Evolutionary conservation across 2,113 vertebrate species (phyloP).

Genomic region (Lagopus leucura): DNA sequence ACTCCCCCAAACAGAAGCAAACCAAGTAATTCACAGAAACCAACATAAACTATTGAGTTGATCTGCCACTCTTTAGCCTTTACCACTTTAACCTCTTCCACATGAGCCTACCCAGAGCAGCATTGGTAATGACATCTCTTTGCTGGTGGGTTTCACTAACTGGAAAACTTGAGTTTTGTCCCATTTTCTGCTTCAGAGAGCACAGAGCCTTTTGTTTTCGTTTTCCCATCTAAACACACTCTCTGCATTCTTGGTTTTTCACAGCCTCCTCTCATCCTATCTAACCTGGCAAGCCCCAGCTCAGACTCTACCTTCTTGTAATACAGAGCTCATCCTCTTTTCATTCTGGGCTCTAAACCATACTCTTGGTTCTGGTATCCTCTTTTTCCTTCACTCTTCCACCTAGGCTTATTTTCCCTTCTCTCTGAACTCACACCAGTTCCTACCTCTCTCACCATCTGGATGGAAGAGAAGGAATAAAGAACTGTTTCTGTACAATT

Average conservation of each 20-base stretch:
- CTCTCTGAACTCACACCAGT: background rate
- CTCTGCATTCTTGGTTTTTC: background rate
- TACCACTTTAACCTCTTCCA: fast-evolving
- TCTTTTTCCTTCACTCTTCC: background rate
- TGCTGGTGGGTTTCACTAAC: background rate
- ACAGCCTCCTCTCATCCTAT: background rate
- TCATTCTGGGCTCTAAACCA: background rate
- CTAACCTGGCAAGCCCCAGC: background rate
- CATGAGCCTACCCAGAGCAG: background rate
- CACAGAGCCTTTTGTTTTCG: background rate
- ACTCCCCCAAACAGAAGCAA: background rate
- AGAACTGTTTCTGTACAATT: background rate
- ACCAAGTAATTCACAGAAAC: background rate
- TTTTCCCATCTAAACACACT: background rate
- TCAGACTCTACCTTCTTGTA: background rate
- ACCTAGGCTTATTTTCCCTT: background rate
- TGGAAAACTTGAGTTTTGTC: background rate
- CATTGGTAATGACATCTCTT: background rate
- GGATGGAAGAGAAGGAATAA: background rate
- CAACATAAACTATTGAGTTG: background rate
- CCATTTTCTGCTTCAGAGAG: background rate
- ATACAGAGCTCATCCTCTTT: background rate
- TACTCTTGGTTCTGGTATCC: background rate
- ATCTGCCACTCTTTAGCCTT: background rate
- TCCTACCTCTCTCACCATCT: background rate